Conservation (phyloP, 1,140 invertebrate species). For the Sycobia sp. region DNA sequence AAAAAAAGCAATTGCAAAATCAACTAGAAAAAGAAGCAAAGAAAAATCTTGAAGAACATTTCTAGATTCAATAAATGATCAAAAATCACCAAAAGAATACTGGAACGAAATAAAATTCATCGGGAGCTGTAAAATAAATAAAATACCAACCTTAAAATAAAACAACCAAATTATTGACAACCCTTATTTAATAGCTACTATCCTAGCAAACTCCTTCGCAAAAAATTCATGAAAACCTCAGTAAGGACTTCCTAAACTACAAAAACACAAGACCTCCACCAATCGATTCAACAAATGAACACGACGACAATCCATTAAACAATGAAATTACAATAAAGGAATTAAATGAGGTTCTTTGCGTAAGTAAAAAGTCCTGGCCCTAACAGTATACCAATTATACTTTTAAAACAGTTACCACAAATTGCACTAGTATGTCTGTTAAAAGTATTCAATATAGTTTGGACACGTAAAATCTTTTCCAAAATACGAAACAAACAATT, state of each 20-base stretch:
- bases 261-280: constrained; percentile 21
- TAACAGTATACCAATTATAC: constrained; percentile 35
- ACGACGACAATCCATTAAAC: too few relatives aligned
- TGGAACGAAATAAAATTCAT: constrained; percentile 34
- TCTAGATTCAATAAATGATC: constrained; percentile 19
- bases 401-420: constrained; percentile 40
- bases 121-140: too few relatives aligned
- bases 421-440: constrained; percentile 32
- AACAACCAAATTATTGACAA: too few relatives aligned
- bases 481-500: constrained; percentile 43
- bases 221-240: constrained; percentile 40
- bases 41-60: neutral
- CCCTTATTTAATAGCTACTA: constrained; percentile 38
- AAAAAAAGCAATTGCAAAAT: constrained; percentile 2
- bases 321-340: too few relatives aligned
- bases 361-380: constrained; percentile 33
- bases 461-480: constrained; percentile 40
- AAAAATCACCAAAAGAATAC: constrained; percentile 7
- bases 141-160: too few relatives aligned
- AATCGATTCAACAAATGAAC: too few relatives aligned
- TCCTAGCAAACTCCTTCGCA: constrained; percentile 40
- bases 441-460: constrained; percentile 41
- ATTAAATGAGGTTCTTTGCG: too few relatives aligned
- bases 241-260: constrained; percentile 32
- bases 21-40: neutral